Percentiles rank a stretch among this genome's conserved stretches.
Evolutionary conservation across 2,888 invertebrate species (phyloP).

Genomic region (Cataglyphis altisquamis): DNA sequence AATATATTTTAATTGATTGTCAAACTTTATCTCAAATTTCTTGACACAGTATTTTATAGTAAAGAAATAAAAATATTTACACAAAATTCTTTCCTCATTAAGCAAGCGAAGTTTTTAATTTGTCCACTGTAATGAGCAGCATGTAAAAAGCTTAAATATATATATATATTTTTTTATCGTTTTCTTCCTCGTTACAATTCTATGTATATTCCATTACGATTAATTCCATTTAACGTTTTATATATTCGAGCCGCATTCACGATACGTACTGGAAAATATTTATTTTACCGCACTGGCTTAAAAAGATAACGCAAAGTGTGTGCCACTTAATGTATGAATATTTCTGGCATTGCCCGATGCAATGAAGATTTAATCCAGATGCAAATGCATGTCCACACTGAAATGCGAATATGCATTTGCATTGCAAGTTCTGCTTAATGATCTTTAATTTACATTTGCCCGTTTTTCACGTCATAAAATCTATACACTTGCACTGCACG

Average conservation of each 20-base stretch:
- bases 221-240: slow-evolving; percentile 35
- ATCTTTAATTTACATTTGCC: slow-evolving; percentile 46
- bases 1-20: slow-evolving; percentile 24
- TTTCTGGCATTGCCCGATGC: slow-evolving; percentile 36
- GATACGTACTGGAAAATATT: not conserved
- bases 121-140: slow-evolving; percentile 3
- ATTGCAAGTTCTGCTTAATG: slow-evolving; percentile 48
- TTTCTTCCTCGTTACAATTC: not conserved
- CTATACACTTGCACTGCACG: slow-evolving; percentile 14
- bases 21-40: slow-evolving; percentile 1
- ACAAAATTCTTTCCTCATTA: not conserved
- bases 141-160: slow-evolving; percentile 5
- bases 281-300: slow-evolving; percentile 31
- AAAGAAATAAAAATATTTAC: not conserved
- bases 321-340: slow-evolving; percentile 45
- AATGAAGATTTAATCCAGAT: slow-evolving; percentile 52
- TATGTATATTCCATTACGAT: not conserved
- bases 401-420: slow-evolving; percentile 44
- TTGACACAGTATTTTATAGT: not conserved
- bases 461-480: slow-evolving; percentile 40
- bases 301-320: slow-evolving; percentile 19
- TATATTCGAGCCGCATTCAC: slow-evolving; percentile 5
- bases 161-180: not conserved
- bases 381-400: slow-evolving; percentile 48
- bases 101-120: slow-evolving; percentile 9